A percentile compares a stretch with the other conserved stretches of the same genome.
These are phyloP conservation scores for Pocota personata DNA, from an alignment of 2,888 invertebrate species.

Conservation along the genomic window DNA sequence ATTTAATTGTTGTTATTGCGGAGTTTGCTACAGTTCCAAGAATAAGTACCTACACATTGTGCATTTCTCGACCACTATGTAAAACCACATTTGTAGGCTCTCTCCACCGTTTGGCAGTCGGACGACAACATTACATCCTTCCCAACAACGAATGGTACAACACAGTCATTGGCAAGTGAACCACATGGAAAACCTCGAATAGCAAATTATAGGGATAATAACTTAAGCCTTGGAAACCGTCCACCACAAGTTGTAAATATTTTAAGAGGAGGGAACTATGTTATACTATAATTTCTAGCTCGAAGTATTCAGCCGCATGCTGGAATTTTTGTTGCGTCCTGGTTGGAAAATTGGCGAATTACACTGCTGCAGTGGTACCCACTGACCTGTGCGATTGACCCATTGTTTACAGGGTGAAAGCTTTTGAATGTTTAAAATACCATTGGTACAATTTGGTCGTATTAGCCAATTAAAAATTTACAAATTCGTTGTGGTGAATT, in stretches of 20 bases:
- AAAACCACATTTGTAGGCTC: not conserved
- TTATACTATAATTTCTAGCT: constrained; percentile 33
- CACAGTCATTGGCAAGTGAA: constrained; percentile 43
- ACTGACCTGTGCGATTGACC: not conserved
- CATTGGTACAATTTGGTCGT: not conserved
- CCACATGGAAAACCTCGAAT: constrained; percentile 56
- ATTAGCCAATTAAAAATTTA: constrained; percentile 13
- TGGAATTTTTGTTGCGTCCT: not conserved
- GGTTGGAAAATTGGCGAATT: constrained; percentile 5
- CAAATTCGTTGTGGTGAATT: not conserved
- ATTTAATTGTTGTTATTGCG: not conserved
- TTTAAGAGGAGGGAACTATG: constrained; percentile 13
- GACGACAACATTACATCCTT: not conserved
- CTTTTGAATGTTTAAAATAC: constrained; percentile 3
- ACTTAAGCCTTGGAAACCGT: constrained; percentile 19
- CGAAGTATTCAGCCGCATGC: constrained; percentile 18
- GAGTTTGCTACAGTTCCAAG: not conserved
- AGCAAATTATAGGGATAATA: constrained; percentile 54
- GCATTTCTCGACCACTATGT: not conserved
- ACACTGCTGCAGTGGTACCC: not conserved
- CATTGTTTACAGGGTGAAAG: not conserved
- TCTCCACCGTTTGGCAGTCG: not conserved
- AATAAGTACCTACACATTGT: not conserved
- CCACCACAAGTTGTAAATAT: constrained; percentile 60
- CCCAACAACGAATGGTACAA: not conserved